Conservation (phyloP, 2,888 invertebrate genomes). For the Morinoia aosen region DNA sequence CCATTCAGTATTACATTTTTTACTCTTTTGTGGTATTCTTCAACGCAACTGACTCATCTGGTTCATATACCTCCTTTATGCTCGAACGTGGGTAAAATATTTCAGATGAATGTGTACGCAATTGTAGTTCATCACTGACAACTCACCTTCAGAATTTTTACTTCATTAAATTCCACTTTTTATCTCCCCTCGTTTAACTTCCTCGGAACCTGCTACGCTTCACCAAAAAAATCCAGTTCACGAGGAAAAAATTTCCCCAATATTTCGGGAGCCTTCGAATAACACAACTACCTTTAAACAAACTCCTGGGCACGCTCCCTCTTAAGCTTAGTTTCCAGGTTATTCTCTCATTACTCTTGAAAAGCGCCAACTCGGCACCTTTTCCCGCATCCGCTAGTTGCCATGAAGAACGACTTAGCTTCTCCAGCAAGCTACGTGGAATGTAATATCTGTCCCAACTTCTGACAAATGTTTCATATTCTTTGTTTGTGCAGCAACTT, state of each 20-base stretch:
- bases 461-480: conserved; percentile 30
- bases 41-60: no score
- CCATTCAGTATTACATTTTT: no score
- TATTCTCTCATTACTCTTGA: neutral
- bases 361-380: neutral
- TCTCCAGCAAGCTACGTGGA: neutral
- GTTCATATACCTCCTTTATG: no score
- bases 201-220: neutral
- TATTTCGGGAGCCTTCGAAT: neutral
- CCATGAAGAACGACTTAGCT: neutral
- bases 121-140: no score
- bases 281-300: neutral
- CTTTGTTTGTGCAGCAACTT: neutral
- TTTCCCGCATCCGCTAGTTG: neutral
- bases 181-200: neutral
- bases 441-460: conserved; percentile 31
- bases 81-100: no score
- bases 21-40: no score
- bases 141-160: no score
- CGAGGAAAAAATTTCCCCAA: neutral
- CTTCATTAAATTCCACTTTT: neutral
- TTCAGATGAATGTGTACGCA: no score
- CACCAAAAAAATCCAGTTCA: neutral
- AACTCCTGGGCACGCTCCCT: neutral
- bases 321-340: neutral